A percentile compares a stretch with the other conserved stretches of the same genome.
Evolutionary conservation across 2,888 invertebrate species (phyloP).

Genomic region (Folsomia manolachei): DNA sequence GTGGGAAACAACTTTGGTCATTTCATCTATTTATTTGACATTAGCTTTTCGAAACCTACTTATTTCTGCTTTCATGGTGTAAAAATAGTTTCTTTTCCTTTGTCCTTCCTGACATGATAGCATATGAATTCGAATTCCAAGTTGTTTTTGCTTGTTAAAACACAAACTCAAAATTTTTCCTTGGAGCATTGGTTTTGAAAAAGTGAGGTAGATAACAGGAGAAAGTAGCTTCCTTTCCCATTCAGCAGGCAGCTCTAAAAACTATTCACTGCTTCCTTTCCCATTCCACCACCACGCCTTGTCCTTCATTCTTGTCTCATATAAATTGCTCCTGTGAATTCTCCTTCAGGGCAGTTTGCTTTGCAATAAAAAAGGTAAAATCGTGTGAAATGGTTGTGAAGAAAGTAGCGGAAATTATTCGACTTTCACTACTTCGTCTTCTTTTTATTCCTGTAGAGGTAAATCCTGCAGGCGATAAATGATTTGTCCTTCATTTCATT

Average conservation of each 20-base stretch:
- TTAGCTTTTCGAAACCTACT: too few relatives aligned
- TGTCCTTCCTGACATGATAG: too few relatives aligned
- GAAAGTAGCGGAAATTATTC: not conserved
- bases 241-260: too few relatives aligned
- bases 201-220: not conserved
- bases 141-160: too few relatives aligned
- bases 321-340: not conserved
- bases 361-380: not conserved
- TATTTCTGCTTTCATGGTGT: too few relatives aligned
- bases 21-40: too few relatives aligned
- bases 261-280: not conserved
- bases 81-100: too few relatives aligned
- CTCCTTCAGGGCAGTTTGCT: not conserved
- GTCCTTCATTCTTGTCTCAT: not conserved
- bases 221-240: not conserved
- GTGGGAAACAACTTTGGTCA: too few relatives aligned
- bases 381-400: not conserved
- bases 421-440: not conserved
- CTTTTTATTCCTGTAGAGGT: not conserved
- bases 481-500: not conserved
- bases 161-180: too few relatives aligned
- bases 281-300: not conserved
- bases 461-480: not conserved
- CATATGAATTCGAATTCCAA: too few relatives aligned
- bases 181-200: too few relatives aligned